Base-by-base conservation (phyloP, 1,140 invertebrate species). In the Pseudomyrmex sp. region DNA sequence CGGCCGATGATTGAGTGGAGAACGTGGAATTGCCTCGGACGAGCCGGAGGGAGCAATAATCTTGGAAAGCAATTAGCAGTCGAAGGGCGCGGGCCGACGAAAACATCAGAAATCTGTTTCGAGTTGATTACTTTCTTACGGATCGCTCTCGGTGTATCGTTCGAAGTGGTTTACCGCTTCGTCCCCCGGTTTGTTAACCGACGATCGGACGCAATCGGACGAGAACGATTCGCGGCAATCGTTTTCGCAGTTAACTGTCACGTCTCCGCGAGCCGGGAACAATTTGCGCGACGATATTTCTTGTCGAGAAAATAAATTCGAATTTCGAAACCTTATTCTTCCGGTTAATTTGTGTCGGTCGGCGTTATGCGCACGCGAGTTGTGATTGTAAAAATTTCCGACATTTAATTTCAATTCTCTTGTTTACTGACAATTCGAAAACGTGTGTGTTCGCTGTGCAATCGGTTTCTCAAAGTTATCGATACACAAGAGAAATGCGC, bases 11-110 rank as follows among this genome's bases (percentile, higher is more conserved):
- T 84, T 83, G 68, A 77, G 56, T 23, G n/a, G 23, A n/a, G 26
- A 12, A 44, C 56, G 61, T 8, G 26, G 26, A 83, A 86, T 83
- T 68, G 80, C 66, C 50, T 52, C 26, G 68, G 48, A 54, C 58
- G 20, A 2, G 44, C 18, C 46, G 68, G 18, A 68, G 56, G 66
- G 48, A 9, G 26, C 48, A 62, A 61, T 84, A 73, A 84, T 56
- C 85, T 87, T 87, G 66, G 63, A 69, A 87, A 84, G 61, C 85
- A 75, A 88, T 88, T 87, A 87, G 85, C 73, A 84, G 62, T 54
- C 80, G 79, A 44, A 63, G 58, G 54, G 62, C 44, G 62, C 44
- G 52, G 54, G 56, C 62, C 69, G 70, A 66, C 50, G 84, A 69
- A 72, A 72, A 83, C 54, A 74, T 86, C 66, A 82, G 66, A 75